phyloP scores from a whole-genome alignment of 2,797 vertebrate species.

The Pseudochromis fuscus region DNA sequence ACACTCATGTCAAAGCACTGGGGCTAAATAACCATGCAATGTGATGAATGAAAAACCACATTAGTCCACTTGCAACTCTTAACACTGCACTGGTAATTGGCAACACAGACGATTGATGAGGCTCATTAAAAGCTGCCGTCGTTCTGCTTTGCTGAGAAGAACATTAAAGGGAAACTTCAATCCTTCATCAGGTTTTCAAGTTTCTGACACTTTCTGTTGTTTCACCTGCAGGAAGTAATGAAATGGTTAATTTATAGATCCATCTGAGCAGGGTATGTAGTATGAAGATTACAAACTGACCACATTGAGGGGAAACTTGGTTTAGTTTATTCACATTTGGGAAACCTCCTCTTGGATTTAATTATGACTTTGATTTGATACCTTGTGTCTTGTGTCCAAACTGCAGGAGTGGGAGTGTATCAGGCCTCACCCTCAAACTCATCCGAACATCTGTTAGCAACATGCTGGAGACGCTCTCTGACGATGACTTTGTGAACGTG shows the following conservation, averaged over 20 bases:
- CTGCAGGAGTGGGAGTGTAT: conserved; percentile 95
- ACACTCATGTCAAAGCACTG: conserved; percentile 11
- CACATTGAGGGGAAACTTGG: too few species aligned
- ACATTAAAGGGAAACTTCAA: conserved; percentile 26
- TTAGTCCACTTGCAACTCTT: conserved; percentile 36
- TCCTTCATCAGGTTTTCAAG: conserved; percentile 1
- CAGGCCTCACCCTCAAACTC: conserved; percentile 93
- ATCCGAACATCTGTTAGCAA: conserved; percentile 92
- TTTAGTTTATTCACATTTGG: background rate
- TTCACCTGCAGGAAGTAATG: conserved; percentile 33
- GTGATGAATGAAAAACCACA: conserved; percentile 42
- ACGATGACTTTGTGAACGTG: conserved; percentile 97
- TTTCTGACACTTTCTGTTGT: conserved; percentile 1
- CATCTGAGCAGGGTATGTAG: too few species aligned
- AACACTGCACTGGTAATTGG: conserved; percentile 42
- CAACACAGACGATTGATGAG: conserved; percentile 37
- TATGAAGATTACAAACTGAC: too few species aligned
- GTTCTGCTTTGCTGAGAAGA: conserved; percentile 19
- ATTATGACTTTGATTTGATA: background rate
- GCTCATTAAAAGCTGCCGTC: conserved; percentile 35
- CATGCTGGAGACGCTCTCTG: conserved; percentile 97
- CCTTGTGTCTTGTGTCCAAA: conserved; percentile 1
- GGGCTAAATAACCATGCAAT: conserved; percentile 30
- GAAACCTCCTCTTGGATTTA: background rate
- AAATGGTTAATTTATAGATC: conserved; percentile 17